phyloP scores from a whole-genome alignment of 2,888 invertebrate species.

The Listrodromus nycthemerus region DNA sequence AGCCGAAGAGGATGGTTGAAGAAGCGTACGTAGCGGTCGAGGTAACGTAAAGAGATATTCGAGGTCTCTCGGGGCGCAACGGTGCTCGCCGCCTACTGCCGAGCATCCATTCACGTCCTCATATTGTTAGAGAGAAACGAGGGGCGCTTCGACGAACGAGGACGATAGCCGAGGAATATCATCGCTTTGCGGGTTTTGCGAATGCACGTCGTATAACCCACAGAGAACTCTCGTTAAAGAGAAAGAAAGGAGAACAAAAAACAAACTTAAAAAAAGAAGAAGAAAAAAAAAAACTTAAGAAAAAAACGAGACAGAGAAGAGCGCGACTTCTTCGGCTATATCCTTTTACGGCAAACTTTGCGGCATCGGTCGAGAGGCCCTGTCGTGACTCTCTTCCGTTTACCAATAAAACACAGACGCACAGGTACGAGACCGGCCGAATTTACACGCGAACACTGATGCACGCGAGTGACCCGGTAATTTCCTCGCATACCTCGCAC shows the following conservation, averaged over 20 bases:
- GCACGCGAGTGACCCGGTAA: neutral
- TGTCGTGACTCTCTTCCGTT: constrained; percentile 50
- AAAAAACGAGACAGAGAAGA: constrained; percentile 37
- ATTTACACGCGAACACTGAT: constrained; percentile 5
- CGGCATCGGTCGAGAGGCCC: constrained; percentile 59
- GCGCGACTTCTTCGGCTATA: constrained; percentile 58
- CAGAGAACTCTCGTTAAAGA: constrained; percentile 41
- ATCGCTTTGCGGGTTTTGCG: constrained; percentile 25
- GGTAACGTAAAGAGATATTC: constrained; percentile 47
- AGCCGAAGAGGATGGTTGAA: neutral
- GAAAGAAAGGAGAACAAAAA: constrained; percentile 39
- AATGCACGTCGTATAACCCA: constrained; percentile 43
- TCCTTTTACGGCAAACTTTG: constrained; percentile 72
- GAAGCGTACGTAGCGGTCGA: constrained; percentile 15
- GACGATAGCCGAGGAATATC: constrained; percentile 62
- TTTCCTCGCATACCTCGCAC: constrained; percentile 30
- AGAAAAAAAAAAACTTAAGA: constrained; percentile 19
- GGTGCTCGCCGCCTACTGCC: constrained; percentile 68
- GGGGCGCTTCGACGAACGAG: constrained; percentile 54
- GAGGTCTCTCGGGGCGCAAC: constrained; percentile 57
- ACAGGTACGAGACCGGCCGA: constrained; percentile 13
- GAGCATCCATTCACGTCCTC: constrained; percentile 65
- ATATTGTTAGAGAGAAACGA: constrained; percentile 62
- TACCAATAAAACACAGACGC: constrained; percentile 43
- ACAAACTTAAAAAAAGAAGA: constrained; percentile 37